Evolutionary conservation across 30 jellyfish, hydroid and myxozoan genomes (phyloP).

Genomic region (Pseudorhiza aurosa): DNA sequence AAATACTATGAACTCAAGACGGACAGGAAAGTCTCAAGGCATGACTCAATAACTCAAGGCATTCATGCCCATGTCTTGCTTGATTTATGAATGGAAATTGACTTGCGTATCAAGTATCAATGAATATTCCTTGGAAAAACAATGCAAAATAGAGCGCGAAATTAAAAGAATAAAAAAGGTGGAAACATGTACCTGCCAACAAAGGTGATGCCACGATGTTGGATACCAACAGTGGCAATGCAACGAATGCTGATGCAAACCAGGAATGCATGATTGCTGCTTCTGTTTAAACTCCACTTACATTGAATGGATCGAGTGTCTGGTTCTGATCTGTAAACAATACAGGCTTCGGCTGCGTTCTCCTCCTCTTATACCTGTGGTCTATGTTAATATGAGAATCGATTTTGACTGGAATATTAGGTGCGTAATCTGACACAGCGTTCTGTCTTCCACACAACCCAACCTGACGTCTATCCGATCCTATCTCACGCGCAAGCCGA

Average conservation of each 20-base stretch:
- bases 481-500: no score
- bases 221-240: neutral
- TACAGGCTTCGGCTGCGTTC: neutral
- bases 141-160: no score
- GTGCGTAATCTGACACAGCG: conserved; percentile 40
- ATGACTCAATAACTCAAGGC: no score
- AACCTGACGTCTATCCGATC: no score
- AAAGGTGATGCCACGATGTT: neutral
- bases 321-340: conserved; percentile 10
- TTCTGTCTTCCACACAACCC: no score
- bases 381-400: conserved; percentile 13
- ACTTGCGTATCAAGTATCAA: no score
- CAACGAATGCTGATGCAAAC: neutral
- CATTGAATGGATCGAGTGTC: conserved; percentile 2
- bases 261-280: neutral
- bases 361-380: conserved; percentile 41
- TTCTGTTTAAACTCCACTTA: neutral
- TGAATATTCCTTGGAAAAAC: no score
- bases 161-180: no score
- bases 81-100: no score
- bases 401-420: conserved; percentile 47
- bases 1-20: no score
- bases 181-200: neutral
- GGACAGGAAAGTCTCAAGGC: no score
- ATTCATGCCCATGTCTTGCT: no score